Conservation (phyloP, 2,797 vertebrate genomes). For the Sebastolobus alascanus region DNA sequence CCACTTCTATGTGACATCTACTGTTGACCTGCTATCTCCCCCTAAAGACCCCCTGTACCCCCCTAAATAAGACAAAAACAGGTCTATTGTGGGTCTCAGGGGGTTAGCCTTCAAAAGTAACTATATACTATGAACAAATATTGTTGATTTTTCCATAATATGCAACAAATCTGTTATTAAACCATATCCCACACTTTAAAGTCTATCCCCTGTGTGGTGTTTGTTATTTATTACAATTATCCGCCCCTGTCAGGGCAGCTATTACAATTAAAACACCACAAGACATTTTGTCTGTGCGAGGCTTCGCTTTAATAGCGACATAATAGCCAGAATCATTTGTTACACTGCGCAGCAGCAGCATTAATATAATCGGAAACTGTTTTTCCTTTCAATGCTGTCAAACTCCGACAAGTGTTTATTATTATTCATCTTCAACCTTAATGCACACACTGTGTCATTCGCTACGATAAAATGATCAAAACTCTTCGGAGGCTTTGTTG, state of each 20-base stretch:
- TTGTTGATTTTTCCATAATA: background rate
- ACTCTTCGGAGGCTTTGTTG: conserved; percentile 35
- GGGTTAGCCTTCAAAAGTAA: background rate
- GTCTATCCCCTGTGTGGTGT: background rate
- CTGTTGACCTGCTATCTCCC: no score
- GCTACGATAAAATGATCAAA: conserved; percentile 26
- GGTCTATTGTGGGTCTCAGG: no score
- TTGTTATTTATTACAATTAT: conserved; percentile 26
- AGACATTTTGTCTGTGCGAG: background rate
- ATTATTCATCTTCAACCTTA: conserved; percentile 20
- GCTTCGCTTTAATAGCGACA: conserved; percentile 10
- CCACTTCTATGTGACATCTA: no score
- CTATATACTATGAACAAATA: background rate
- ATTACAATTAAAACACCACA: conserved; percentile 7
- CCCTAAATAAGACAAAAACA: no score
- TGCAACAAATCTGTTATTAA: background rate
- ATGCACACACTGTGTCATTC: conserved; percentile 21
- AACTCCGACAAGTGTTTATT: conserved; percentile 31
- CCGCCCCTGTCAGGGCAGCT: background rate
- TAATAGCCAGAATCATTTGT: conserved; percentile 26
- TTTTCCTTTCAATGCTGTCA: conserved; percentile 5
- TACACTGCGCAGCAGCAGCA: conserved; percentile 3
- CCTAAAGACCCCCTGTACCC: no score
- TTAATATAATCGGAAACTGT: background rate
- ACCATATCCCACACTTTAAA: background rate